phyloP scores from a whole-genome alignment of 2,888 invertebrate genomes.

The Syritta pipiens region DNA sequence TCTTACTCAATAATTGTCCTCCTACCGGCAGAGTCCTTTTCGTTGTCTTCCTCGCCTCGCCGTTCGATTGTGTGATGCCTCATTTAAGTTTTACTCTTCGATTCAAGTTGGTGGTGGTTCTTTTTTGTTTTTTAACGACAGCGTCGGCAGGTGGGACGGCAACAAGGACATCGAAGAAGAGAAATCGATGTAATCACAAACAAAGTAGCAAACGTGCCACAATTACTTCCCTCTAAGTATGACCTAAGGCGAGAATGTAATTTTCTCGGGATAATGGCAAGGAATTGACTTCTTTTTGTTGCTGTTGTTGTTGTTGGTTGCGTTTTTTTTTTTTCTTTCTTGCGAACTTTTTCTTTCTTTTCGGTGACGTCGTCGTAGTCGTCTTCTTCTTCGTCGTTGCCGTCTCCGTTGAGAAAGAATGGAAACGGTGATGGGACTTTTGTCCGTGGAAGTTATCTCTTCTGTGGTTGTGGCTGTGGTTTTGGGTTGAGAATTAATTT shows the following conservation, averaged over 20 bases:
- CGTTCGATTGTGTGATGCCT: constrained; percentile 19
- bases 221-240: constrained; percentile 56
- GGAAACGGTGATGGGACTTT: constrained; percentile 33
- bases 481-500: constrained; percentile 58
- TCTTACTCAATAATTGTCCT: constrained; percentile 49
- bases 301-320: constrained; percentile 8
- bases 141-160: too few relatives aligned
- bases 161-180: not conserved
- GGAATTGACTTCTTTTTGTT: constrained; percentile 55
- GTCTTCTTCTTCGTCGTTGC: too few relatives aligned
- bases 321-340: not conserved
- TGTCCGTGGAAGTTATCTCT: constrained; percentile 37
- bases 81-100: constrained; percentile 38
- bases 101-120: not conserved
- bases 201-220: constrained; percentile 63
- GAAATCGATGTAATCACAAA: constrained; percentile 51
- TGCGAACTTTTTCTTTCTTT: constrained; percentile 15
- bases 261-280: constrained; percentile 57
- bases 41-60: not conserved
- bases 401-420: too few relatives aligned
- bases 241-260: constrained; percentile 56
- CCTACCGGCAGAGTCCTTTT: not conserved
- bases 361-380: too few relatives aligned
- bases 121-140: too few relatives aligned
- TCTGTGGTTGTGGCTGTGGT: constrained; percentile 27